These are phyloP conservation scores for Drosophila putrida DNA, from an alignment of 2,888 invertebrate genomes.

Conservation along the genomic window DNA sequence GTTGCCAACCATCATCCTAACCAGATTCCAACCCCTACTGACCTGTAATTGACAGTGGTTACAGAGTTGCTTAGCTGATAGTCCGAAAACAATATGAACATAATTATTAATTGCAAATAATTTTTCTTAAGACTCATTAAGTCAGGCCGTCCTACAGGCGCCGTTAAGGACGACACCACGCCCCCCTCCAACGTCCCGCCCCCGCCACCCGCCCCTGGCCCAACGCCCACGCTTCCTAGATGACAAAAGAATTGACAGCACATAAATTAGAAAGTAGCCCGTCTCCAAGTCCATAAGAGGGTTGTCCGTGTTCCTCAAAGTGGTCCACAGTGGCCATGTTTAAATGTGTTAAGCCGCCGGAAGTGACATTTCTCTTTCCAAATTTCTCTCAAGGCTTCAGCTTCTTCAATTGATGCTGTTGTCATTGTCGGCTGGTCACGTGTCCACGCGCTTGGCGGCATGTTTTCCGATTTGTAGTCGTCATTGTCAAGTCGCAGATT, in stretches of 20 bases:
- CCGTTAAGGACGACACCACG: slow-evolving; percentile 48
- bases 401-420: slow-evolving; percentile 25
- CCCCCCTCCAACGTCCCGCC: slow-evolving; percentile 10
- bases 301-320: slow-evolving; percentile 32
- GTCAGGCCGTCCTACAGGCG: slow-evolving; percentile 74
- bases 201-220: not conserved
- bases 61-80: slow-evolving; percentile 35
- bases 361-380: slow-evolving; percentile 75
- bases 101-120: slow-evolving; percentile 81
- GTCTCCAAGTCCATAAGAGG: slow-evolving; percentile 25
- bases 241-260: slow-evolving; percentile 82
- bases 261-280: slow-evolving; percentile 80
- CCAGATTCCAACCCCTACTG: slow-evolving; percentile 2
- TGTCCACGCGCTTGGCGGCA: slow-evolving; percentile 71
- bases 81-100: slow-evolving; percentile 74
- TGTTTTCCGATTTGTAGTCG: slow-evolving; percentile 79
- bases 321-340: slow-evolving; percentile 59
- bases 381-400: slow-evolving; percentile 27
- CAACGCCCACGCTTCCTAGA: slow-evolving; percentile 44
- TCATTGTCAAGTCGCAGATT: slow-evolving; percentile 69
- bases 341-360: slow-evolving; percentile 80
- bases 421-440: slow-evolving; percentile 63
- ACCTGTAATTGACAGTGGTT: slow-evolving; percentile 34
- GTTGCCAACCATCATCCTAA: slow-evolving; percentile 27
- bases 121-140: slow-evolving; percentile 81